Conservation (phyloP, 2,113 vertebrate species). For the Chionodraco myersi region DNA sequence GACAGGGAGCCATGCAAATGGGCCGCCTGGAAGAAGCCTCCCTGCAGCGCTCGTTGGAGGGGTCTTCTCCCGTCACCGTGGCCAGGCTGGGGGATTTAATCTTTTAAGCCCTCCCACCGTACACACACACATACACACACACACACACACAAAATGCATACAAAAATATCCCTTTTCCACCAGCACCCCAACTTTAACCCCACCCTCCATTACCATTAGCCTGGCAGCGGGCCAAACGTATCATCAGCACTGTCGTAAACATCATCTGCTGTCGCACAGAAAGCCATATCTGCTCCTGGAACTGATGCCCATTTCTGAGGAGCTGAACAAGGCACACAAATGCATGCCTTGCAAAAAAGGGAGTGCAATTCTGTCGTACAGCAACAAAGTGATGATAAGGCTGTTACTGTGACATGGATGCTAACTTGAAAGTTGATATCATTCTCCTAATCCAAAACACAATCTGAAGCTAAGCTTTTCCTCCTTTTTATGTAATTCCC, state of each 20-base stretch:
- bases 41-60: slow-evolving; percentile 59
- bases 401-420: slow-evolving; percentile 8
- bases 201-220: slow-evolving; percentile 8
- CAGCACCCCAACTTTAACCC: slow-evolving; percentile 31
- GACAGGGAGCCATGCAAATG: slow-evolving; percentile 76
- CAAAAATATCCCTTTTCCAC: neutral
- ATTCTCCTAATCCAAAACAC: neutral
- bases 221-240: slow-evolving; percentile 40
- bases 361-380: neutral
- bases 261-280: slow-evolving; percentile 16
- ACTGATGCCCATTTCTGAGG: slow-evolving; percentile 1
- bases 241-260: slow-evolving; percentile 46
- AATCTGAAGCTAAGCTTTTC: neutral
- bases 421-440: neutral
- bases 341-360: neutral
- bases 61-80: slow-evolving; percentile 54
- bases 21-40: slow-evolving; percentile 63
- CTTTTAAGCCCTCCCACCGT: slow-evolving; percentile 68
- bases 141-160: slow-evolving; percentile 7
- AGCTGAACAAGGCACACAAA: neutral
- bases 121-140: too few relatives aligned
- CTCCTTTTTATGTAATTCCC: neutral
- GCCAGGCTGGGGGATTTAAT: slow-evolving; percentile 70
- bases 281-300: neutral
- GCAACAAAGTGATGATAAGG: slow-evolving; percentile 4